These are phyloP conservation scores for Dromiciops gliroides DNA, from an alignment of 2,113 vertebrate genomes.

Conservation along the genomic window DNA sequence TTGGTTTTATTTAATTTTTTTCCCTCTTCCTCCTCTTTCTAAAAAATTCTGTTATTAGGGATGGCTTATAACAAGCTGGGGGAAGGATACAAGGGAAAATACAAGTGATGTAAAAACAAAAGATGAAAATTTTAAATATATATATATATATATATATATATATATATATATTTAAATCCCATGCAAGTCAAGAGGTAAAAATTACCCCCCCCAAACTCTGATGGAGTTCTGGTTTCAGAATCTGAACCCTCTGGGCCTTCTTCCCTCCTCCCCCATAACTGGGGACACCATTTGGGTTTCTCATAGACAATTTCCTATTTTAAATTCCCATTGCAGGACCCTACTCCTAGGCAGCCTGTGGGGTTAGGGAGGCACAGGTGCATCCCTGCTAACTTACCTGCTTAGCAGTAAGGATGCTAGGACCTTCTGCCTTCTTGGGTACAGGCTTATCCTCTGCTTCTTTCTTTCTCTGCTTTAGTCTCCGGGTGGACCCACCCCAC, in stretches of 20 bases:
- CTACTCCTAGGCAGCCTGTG: neutral
- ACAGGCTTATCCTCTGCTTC: neutral
- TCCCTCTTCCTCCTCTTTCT: neutral
- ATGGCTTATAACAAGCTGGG: neutral
- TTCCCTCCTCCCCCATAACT: neutral
- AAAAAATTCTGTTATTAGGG: neutral
- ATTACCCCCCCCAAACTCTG: neutral
- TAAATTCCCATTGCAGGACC: neutral
- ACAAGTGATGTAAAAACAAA: neutral
- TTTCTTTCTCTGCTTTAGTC: neutral
- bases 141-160: too few relatives aligned
- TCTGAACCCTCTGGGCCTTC: neutral
- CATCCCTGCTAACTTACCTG: neutral
- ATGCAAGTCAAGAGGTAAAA: neutral
- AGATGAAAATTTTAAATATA: too few relatives aligned
- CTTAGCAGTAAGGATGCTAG: neutral
- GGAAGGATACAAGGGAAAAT: neutral
- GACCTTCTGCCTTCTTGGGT: neutral
- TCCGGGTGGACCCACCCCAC: neutral
- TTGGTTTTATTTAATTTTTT: neutral
- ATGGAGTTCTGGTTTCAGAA: neutral
- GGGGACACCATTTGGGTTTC: neutral
- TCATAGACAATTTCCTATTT: neutral
- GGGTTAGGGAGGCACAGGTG: neutral
- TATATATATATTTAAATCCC: too few relatives aligned